Percentiles rank a stretch among this genome's conserved stretches.
phyloP scores from a whole-genome alignment of 2,888 invertebrate species.

The Apoda limacodes region DNA sequence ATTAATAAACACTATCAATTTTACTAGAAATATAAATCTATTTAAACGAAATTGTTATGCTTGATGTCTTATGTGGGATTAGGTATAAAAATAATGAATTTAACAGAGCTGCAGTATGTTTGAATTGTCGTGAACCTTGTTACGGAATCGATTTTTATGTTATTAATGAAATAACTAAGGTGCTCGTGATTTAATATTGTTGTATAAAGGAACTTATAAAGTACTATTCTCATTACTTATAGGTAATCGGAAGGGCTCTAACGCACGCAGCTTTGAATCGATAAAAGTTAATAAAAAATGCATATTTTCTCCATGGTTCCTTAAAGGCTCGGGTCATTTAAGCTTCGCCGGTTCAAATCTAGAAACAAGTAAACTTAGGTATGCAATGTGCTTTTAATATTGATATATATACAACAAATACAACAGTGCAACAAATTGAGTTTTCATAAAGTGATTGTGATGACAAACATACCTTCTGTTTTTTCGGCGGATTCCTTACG shows the following conservation, averaged over 20 bases:
- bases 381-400: too few relatives aligned
- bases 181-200: conserved; percentile 57
- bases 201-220: conserved; percentile 38
- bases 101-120: conserved; percentile 57
- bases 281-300: conserved; percentile 66
- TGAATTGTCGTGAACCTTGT: conserved; percentile 60
- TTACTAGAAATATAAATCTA: conserved; percentile 25
- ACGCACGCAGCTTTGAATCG: conserved; percentile 41
- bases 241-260: conserved; percentile 24
- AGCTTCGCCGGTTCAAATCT: too few relatives aligned
- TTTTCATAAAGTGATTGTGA: too few relatives aligned
- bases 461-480: too few relatives aligned
- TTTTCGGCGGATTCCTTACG: too few relatives aligned
- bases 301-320: conserved; percentile 60
- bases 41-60: conserved; percentile 23
- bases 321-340: conserved; percentile 48
- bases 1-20: conserved; percentile 45
- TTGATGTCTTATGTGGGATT: conserved; percentile 26
- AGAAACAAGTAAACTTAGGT: not conserved
- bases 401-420: too few relatives aligned
- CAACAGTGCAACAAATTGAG: too few relatives aligned
- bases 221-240: conserved; percentile 30
- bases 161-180: conserved; percentile 67
- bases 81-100: conserved; percentile 58
- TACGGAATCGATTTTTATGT: conserved; percentile 68